Conservation (phyloP, 1,140 invertebrate genomes). For the Eriocheir sinensis region DNA sequence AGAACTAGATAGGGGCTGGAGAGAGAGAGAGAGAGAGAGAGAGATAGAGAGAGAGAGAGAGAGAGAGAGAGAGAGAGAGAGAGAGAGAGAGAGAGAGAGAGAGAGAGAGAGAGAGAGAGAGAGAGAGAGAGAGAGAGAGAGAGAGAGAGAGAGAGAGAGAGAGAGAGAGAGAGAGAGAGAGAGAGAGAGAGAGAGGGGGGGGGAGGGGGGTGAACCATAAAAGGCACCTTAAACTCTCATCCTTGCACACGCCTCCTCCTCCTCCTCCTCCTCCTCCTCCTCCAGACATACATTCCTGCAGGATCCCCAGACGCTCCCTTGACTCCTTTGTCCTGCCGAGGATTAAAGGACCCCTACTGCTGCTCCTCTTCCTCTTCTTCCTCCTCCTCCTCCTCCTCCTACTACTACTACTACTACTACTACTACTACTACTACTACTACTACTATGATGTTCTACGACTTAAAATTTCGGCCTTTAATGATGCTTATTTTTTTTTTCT, state of each 20-base stretch:
- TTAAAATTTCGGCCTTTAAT: too few relatives aligned
- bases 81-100: background rate
- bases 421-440: background rate
- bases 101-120: background rate
- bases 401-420: background rate
- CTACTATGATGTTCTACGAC: too few relatives aligned
- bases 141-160: background rate
- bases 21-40: too few relatives aligned
- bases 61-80: background rate
- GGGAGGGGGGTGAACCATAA: background rate
- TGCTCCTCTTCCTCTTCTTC: background rate
- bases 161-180: background rate
- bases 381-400: background rate
- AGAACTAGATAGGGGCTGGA: too few relatives aligned
- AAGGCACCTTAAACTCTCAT: background rate
- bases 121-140: background rate
- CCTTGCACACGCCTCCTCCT: background rate
- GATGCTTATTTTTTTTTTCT: too few relatives aligned
- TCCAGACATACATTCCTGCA: background rate
- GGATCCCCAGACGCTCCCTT: background rate
- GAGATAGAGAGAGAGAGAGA: background rate
- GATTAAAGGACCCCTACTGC: background rate
- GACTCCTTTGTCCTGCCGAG: background rate
- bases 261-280: slow-evolving; percentile 7
- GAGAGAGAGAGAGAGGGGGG: background rate